A percentile compares a stretch with the other conserved stretches of the same genome.
These are phyloP conservation scores for Ethmia dodecea DNA, from an alignment of 2,888 invertebrate species.

Conservation along the genomic window DNA sequence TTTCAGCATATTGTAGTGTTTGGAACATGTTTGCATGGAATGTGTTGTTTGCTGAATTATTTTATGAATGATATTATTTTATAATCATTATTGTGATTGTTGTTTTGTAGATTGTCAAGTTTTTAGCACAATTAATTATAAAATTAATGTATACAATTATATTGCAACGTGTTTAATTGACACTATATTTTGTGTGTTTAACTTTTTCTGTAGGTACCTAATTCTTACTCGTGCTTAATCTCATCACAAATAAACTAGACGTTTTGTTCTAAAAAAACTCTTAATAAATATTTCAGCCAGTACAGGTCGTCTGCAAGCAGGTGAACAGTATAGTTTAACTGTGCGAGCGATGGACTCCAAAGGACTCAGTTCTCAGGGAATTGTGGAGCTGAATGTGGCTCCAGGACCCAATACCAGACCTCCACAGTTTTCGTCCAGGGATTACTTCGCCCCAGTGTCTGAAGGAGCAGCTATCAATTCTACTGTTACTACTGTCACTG, in stretches of 20 bases:
- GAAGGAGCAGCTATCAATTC: constrained; percentile 94
- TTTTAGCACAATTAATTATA: too few species aligned
- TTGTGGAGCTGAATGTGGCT: constrained; percentile 89
- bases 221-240: too few species aligned
- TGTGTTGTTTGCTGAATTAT: too few species aligned
- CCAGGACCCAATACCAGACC: constrained; percentile 91
- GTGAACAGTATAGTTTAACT: constrained; percentile 93
- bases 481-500: constrained; percentile 87
- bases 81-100: too few species aligned
- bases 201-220: too few species aligned
- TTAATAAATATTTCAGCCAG: constrained; percentile 81
- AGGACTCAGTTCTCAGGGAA: constrained; percentile 89
- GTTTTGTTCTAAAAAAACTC: too few species aligned
- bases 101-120: too few species aligned
- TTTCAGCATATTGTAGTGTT: neutral
- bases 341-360: constrained; percentile 89
- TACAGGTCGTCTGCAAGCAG: constrained; percentile 88
- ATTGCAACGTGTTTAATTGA: too few species aligned
- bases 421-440: constrained; percentile 88
- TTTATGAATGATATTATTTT: too few species aligned
- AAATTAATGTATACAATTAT: too few species aligned
- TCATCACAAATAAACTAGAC: too few species aligned
- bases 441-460: constrained; percentile 92
- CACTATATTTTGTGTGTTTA: too few species aligned
- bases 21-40: neutral